Base-by-base conservation (phyloP, 2,113 vertebrate genomes). In the Sigmodon hispidus region DNA sequence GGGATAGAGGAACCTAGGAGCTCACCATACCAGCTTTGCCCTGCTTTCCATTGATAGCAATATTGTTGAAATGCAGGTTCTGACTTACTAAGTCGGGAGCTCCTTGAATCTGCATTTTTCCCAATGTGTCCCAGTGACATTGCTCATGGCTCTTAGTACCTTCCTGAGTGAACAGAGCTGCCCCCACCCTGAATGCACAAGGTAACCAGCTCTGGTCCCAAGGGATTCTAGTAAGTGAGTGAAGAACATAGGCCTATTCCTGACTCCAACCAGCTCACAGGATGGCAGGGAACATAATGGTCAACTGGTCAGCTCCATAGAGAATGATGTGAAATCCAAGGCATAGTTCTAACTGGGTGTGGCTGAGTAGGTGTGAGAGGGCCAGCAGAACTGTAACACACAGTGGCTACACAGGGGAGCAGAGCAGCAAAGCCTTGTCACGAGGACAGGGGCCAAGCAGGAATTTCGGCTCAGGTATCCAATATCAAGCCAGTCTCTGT, bases 391-490 rank as follows among this genome's bases (percentile, higher is more conserved):
- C 7, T 36, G 8, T 40, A 17, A 24, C 2, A 4, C 19, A 48
- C 76, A 24, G 45, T 11, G 73, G 26, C 72, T 31, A 9, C 43
- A 0, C 2, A 69, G 5, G 4, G 29, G 52, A 7, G 2, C 34
- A 26, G 52, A 22, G 52, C 1, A 52, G 63, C 36, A 63, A 26
- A 77, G 3, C 19, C 69, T 52, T 81, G 55, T 21, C 12, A 0
- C 15, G 6, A 65, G 84, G 67, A 26, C n/a, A 0, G 63, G 45
- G 45, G 4, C 29, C 0, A 3, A 40, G 43, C 19, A 45, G 4
- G 24, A 19, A 4, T 24, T 67, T 26, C 0, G 17, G n/a, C 24
- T 77, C 24, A 5, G 0, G 0, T 36, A 16, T 1, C 5, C 4
- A 61, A 3, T 63, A 69, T 17, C 31, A 5, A 2, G 31, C 3